Evolutionary conservation across 92 coral and sea anemone species (phyloP), one percentile per base, ranked within the genome.

Genomic region (Desmophyllum pertusum): DNA sequence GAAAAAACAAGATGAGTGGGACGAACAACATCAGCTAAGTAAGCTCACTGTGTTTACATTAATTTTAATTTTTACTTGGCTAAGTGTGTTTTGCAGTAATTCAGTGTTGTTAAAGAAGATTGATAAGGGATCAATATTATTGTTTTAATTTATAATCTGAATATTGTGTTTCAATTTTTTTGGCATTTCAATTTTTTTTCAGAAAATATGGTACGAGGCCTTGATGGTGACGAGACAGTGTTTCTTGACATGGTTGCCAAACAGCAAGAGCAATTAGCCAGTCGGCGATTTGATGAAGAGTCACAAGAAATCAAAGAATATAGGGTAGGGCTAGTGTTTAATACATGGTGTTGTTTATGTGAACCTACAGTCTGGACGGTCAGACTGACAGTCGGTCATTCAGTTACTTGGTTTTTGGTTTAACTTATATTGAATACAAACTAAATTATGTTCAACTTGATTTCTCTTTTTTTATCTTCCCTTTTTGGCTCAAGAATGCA

Each of bases 1-100:
- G 80, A 96, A 96, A 81, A 91, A 90, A 62, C 99, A 96, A 68
- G 98, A 96, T 70, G 99, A 96, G 45, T 95, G 98, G 94, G 99
- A 96, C 4, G 99, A 96, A 75, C 94, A 94, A 62, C 98, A 96
- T 79, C 91, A 94, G 72, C 81, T 96, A 30, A 96, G 99, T 96
- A 84, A 70, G 95, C 30, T 45, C 45, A 1, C 6, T 77, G 10
- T 38, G 52, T 57, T 41, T 55, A 41, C 14, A 75, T 46, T 46
- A 75, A n/a, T n/a, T n/a, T n/a, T n/a, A n/a, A n/a, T 31, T 29
- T 31, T 77, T 36, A 51, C 33, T 3, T 18, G 4, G 37, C 70
- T 21, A 25, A 31, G 37, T 31, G 37, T 25, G 30, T 35, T 68
- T 36, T 31, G 17, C n/a, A 36, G 13, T 36, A 68, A 27, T 10